These are phyloP conservation scores for Propithecus deckenii DNA, from an alignment of 2,797 vertebrate genomes.

Conservation along the genomic window DNA sequence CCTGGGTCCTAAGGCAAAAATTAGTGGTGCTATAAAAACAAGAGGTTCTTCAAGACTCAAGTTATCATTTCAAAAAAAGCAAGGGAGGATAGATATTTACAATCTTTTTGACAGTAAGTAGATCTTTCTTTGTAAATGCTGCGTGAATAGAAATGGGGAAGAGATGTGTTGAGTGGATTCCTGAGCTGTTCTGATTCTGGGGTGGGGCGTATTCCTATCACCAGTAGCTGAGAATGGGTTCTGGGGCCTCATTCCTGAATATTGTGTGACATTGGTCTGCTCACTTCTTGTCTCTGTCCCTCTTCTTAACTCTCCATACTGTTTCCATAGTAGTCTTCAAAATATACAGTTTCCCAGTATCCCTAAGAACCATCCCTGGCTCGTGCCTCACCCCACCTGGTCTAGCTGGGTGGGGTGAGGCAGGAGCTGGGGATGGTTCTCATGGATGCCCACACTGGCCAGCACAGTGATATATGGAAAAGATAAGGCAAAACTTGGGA, in stretches of 20 bases:
- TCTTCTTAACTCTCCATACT: not conserved
- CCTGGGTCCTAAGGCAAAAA: slow-evolving; percentile 27
- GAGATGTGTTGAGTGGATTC: not conserved
- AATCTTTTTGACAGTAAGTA: not conserved
- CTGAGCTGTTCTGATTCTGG: not conserved
- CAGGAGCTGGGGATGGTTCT: not conserved
- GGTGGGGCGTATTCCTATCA: not conserved
- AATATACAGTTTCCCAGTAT: not conserved
- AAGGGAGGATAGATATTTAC: not conserved
- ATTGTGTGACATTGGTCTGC: not conserved
- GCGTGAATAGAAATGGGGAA: not conserved
- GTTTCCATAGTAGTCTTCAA: not conserved
- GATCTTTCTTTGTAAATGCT: slow-evolving; percentile 12
- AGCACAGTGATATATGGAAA: not conserved
- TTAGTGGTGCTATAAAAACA: not conserved
- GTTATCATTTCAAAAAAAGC: slow-evolving; percentile 16
- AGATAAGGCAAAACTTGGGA: not conserved
- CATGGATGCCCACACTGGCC: not conserved
- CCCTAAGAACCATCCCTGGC: not conserved
- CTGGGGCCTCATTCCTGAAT: not conserved
- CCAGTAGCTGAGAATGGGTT: not conserved
- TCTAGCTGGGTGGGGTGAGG: not conserved
- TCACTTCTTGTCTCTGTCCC: not conserved
- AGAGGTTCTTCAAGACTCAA: not conserved
- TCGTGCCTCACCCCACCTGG: not conserved